A percentile compares a stretch with the other conserved stretches of the same genome.
Evolutionary conservation across 53 echinoderm and acorn worm species (phyloP).

Genomic region (Stichopus horrens): DNA sequence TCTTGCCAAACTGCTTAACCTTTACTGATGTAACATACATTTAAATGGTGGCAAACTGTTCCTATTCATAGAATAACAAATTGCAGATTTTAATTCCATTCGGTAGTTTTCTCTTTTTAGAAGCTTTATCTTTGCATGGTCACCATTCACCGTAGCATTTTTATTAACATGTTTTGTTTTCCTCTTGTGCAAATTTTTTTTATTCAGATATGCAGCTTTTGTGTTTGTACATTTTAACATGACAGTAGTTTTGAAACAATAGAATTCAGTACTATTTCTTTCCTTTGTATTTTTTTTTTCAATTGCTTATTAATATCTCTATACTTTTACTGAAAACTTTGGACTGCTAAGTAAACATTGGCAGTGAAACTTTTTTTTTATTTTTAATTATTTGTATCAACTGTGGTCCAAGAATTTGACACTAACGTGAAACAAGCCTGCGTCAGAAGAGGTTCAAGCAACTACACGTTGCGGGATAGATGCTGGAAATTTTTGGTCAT

Average conservation of each 20-base stretch:
- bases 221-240: not conserved
- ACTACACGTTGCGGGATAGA: no score
- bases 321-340: no score
- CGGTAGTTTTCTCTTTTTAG: not conserved
- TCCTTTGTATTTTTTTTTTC: not conserved
- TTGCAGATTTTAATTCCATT: not conserved
- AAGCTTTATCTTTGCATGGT: not conserved
- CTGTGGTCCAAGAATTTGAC: no score
- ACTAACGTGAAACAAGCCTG: no score
- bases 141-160: not conserved
- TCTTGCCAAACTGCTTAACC: slow-evolving; percentile 6
- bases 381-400: no score
- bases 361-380: no score
- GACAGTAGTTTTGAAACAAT: slow-evolving; percentile 18
- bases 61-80: not conserved
- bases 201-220: slow-evolving; percentile 5
- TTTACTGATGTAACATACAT: not conserved
- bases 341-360: no score
- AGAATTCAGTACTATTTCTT: slow-evolving; percentile 18
- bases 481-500: no score
- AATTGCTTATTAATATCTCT: no score
- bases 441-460: no score
- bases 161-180: not conserved
- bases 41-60: no score
- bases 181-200: not conserved